phyloP scores from a whole-genome alignment of 2,888 invertebrate genomes.

The Proisotoma minuta region DNA sequence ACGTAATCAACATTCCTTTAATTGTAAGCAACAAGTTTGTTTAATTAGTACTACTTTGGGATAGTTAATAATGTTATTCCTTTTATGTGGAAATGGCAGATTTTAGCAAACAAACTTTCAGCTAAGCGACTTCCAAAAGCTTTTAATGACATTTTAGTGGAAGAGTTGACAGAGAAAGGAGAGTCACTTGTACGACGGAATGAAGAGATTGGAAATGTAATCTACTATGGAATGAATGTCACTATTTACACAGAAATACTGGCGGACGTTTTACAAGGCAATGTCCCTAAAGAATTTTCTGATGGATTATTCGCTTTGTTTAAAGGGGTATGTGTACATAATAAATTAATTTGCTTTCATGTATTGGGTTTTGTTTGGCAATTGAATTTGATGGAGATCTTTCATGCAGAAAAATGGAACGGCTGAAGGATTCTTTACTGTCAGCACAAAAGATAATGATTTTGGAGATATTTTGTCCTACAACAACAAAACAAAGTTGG shows the following conservation, averaged over 20 bases:
- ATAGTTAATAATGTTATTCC: neutral
- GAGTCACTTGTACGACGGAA: constrained; percentile 29
- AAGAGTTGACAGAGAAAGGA: constrained; percentile 36
- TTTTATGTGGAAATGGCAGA: constrained; percentile 18
- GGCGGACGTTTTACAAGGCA: constrained; percentile 32
- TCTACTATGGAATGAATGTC: constrained; percentile 37
- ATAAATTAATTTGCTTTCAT: neutral
- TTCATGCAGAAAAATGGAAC: constrained; percentile 26
- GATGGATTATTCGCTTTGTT: constrained; percentile 30
- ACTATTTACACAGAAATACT: constrained; percentile 35
- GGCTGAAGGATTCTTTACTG: constrained; percentile 25
- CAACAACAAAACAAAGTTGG: constrained; percentile 27
- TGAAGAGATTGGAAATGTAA: constrained; percentile 29
- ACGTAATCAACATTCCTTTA: constrained; percentile 36
- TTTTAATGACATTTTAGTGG: constrained; percentile 35
- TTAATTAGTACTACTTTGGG: neutral
- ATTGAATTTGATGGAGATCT: too few relatives aligned
- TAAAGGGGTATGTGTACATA: constrained; percentile 22
- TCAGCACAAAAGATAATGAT: constrained; percentile 23
- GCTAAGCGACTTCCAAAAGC: constrained; percentile 32
- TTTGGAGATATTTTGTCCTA: constrained; percentile 26
- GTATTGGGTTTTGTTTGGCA: too few relatives aligned
- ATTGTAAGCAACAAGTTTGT: constrained; percentile 17
- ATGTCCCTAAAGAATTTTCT: constrained; percentile 34
- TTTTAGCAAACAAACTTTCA: constrained; percentile 32